Evolutionary conservation across 2,888 invertebrate genomes (phyloP).

Genomic region (Mongoloraphidia duomilia): DNA sequence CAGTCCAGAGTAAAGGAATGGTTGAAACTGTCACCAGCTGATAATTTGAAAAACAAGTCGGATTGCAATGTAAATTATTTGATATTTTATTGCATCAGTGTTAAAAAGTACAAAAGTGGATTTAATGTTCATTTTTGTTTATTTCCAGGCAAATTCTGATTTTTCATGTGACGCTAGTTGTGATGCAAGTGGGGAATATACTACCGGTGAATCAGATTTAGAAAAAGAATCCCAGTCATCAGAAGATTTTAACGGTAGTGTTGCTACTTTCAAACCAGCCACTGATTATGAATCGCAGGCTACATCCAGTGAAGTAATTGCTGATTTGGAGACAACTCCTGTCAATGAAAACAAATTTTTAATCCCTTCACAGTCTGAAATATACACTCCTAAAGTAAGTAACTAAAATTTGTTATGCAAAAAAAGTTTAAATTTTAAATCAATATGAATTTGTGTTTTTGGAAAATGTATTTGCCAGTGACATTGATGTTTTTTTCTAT

Average conservation of each 20-base stretch:
- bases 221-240: constrained; percentile 58
- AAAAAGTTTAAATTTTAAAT: no score
- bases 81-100: neutral
- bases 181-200: constrained; percentile 82
- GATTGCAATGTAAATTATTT: no score
- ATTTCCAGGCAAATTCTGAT: neutral
- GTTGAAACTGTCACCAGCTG: constrained; percentile 39
- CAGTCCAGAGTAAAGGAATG: constrained; percentile 56
- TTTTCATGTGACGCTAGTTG: constrained; percentile 44
- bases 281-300: constrained; percentile 23
- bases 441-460: no score
- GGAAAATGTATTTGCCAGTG: no score
- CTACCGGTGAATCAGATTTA: constrained; percentile 54
- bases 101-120: neutral
- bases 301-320: constrained; percentile 26
- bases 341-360: constrained; percentile 18
- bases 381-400: constrained; percentile 18
- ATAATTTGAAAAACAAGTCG: constrained; percentile 27
- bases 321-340: constrained; percentile 23
- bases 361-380: constrained; percentile 18
- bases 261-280: constrained; percentile 45
- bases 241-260: constrained; percentile 63
- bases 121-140: neutral
- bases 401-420: no score
- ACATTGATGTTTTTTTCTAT: neutral